Evolutionary conservation across 2,113 vertebrate species (phyloP).

Genomic region (Pogona vitticeps): DNA sequence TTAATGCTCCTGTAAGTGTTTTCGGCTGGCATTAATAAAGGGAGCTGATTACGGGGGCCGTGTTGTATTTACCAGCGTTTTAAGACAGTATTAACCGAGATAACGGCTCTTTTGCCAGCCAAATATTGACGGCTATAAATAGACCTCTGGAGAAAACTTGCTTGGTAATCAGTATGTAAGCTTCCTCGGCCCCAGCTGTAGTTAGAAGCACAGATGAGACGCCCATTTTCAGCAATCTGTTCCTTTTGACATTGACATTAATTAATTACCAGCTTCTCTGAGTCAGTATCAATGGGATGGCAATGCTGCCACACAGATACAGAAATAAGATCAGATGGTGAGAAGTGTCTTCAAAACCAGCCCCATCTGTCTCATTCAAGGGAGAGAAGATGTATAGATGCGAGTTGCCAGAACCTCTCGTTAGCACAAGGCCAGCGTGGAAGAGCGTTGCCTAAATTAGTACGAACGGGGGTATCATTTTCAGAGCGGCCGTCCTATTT

Average conservation of each 20-base stretch:
- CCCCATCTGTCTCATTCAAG: background rate
- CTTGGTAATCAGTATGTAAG: slow-evolving; percentile 3
- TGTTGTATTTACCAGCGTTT: background rate
- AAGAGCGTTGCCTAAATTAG: slow-evolving; percentile 40
- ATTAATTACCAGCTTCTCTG: slow-evolving; percentile 15
- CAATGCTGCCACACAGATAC: background rate
- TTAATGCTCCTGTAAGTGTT: background rate
- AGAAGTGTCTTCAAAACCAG: background rate
- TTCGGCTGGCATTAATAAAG: background rate
- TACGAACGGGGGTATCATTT: slow-evolving; percentile 45
- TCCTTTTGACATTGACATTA: slow-evolving; percentile 3
- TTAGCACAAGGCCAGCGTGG: slow-evolving; percentile 15
- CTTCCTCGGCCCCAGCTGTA: slow-evolving; percentile 33
- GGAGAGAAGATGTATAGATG: background rate
- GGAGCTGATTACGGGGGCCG: slow-evolving; percentile 3
- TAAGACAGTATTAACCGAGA: slow-evolving; percentile 10
- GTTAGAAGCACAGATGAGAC: background rate
- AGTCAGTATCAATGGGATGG: slow-evolving; percentile 27
- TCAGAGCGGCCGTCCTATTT: slow-evolving; percentile 60
- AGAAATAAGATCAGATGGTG: background rate
- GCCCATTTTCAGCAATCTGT: background rate
- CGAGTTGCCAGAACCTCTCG: slow-evolving; percentile 32
- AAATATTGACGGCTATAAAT: slow-evolving; percentile 32
- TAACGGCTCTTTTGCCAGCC: background rate
- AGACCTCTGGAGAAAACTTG: slow-evolving; percentile 4